Evolutionary conservation across 1,140 invertebrate species (phyloP), one percentile per base, ranked within the genome.

Genomic region (Mamestra configurata): DNA sequence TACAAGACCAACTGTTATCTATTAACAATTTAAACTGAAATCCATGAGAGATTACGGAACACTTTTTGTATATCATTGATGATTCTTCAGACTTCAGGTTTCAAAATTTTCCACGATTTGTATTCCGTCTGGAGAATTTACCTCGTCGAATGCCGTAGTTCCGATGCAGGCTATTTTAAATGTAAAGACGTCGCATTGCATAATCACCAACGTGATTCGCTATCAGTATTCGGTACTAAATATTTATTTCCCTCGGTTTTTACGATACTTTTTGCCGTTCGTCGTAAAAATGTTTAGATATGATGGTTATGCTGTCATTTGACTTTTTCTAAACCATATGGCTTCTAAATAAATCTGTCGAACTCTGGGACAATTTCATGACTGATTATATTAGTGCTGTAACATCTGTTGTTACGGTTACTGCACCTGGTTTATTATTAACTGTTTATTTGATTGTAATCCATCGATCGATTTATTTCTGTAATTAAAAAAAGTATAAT

Each of bases 71-170:
- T 88, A 90, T 90, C 86, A 88, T 89, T 84, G 88, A 88, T 89
- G 89, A 49, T 70, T 70, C 66, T 70, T 70, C 20, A 49, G 66
- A 88, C 84, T 85, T 84, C 79, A 84, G 81, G 85, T 90, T 92
- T 92, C 88, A 90, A 91, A 94, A 93, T 90, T 93, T 93, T 94
- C 91, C 90, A 91, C 90, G 73, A 93, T 93, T 91, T 89, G 89
- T 94, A 94, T 94, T 93, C 92, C 79, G 89, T 93, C 90, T 93
- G 88, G 92, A 93, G 89, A 90, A 92, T 93, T 91, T 88, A 87
- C 89, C 86, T 86, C 87, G 87, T 89, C 87, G 86, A 81, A 87
- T 90, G 85, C 88, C 88, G 87, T 90, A 92, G 89, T 92, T 91
- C 90, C 84, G 87, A 91, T 93, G 93, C 89, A 93, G 88, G 88